Base-by-base conservation (phyloP, 2,888 invertebrate genomes). In the Leucozona laternaria region DNA sequence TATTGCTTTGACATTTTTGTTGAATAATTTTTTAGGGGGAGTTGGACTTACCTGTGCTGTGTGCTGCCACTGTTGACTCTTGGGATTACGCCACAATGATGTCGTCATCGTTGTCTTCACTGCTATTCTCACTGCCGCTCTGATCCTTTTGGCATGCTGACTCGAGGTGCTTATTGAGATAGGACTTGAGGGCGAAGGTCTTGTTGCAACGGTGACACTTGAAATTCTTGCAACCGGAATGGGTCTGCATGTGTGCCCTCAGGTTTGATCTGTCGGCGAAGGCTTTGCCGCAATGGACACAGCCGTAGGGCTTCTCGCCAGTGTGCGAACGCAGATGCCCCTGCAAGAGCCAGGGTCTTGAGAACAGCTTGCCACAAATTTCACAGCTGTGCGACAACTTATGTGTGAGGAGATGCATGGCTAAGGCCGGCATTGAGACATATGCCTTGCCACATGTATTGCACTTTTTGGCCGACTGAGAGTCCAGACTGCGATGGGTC, bases 361-460 rank as follows among this genome's bases (percentile, higher is more conserved):
- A 97, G 94, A 99, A 99, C 90, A 97, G 95, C 93, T 99, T 99
- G 79, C 97, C 97, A 93, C 99, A 99, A 60, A 98, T 96, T 79
- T 96, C 96, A 92, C 99, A 99, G 90, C 96, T 96, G 94, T 99
- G 98, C 37, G 96, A 95, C 90, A 98, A 94, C 91, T 97, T 97
- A 93, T 99, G 99, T 58, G 98, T 98, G 70, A 97, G 94, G 86
- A 97, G 95, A 92, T 97, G 98, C 96, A 97, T 98, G 73, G 98
- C 97, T 78, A 99, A 94, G 8, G 99, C 98, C 0, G 99, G 99
- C 98, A 99, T 99, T 89, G 97, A 97, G 73, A 99, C 99, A 93
- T 99, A 99, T 6, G 97, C 97, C 93, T 98, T 98, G 89, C 97
- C 97, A 93, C 98, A 99, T 88, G 97, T 97, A 90, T 96, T 96